These are phyloP conservation scores for Nomada ferruginata DNA, from an alignment of 2,888 invertebrate genomes.

Conservation along the genomic window DNA sequence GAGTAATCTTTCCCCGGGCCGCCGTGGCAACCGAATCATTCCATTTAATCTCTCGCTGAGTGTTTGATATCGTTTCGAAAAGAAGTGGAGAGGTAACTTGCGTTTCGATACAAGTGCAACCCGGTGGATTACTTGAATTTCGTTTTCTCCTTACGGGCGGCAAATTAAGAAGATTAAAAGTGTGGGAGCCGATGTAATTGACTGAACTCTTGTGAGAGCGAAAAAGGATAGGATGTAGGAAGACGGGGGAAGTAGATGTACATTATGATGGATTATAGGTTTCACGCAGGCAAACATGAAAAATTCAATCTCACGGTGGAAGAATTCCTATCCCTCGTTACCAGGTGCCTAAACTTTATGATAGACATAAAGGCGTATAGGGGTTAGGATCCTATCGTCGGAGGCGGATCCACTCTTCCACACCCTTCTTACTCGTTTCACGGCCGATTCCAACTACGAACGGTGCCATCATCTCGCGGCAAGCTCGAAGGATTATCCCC, in stretches of 20 bases:
- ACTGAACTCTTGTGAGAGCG: neutral
- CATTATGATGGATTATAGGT: slow-evolving; percentile 24
- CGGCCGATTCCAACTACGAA: slow-evolving; percentile 55
- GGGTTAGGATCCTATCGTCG: slow-evolving; percentile 48
- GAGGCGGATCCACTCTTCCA: slow-evolving; percentile 32
- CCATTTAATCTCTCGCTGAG: slow-evolving; percentile 57
- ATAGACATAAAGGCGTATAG: slow-evolving; percentile 54
- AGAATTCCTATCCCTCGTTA: slow-evolving; percentile 53
- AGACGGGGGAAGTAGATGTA: neutral
- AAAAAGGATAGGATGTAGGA: neutral
- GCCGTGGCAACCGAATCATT: slow-evolving; percentile 36
- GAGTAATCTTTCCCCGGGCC: slow-evolving; percentile 37
- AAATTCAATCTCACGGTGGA: slow-evolving; percentile 60
- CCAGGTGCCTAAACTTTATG: slow-evolving; percentile 63
- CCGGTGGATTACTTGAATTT: slow-evolving; percentile 5
- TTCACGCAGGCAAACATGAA: slow-evolving; percentile 30
- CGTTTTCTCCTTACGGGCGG: neutral
- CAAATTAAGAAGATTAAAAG: slow-evolving; percentile 54
- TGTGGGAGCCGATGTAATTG: slow-evolving; percentile 24
- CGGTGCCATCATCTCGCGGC: slow-evolving; percentile 24
- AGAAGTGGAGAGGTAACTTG: neutral
- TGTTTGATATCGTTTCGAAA: slow-evolving; percentile 47
- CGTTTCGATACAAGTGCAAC: slow-evolving; percentile 25
- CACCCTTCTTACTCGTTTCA: slow-evolving; percentile 30
- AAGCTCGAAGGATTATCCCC: slow-evolving; percentile 52